A percentile compares a stretch with the other conserved stretches of the same genome.
phyloP scores from a whole-genome alignment of 2,888 invertebrate species.

The Sinopyrophorus schimmeli region DNA sequence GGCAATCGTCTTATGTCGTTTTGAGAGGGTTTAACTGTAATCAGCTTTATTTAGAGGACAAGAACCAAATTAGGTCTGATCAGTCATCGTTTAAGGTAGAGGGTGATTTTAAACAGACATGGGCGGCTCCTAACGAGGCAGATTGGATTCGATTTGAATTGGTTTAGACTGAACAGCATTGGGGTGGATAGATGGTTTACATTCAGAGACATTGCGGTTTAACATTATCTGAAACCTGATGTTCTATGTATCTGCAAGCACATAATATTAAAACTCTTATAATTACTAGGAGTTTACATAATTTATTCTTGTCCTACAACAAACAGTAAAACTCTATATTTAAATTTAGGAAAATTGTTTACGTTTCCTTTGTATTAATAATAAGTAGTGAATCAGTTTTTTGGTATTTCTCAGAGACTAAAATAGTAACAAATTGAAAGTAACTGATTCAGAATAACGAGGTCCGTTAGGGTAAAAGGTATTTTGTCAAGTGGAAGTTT shows the following conservation, averaged over 20 bases:
- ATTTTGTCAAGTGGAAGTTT: conserved; percentile 53
- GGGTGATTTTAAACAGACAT: conserved; percentile 52
- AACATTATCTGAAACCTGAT: conserved; percentile 28
- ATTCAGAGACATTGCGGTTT: conserved; percentile 35
- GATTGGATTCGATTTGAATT: conserved; percentile 55
- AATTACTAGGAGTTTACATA: neutral
- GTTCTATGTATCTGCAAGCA: conserved; percentile 23
- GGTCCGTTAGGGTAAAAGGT: conserved; percentile 46
- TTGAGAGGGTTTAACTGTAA: conserved; percentile 38
- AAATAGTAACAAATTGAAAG: conserved; percentile 45
- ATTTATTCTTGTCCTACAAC: neutral
- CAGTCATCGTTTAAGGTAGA: conserved; percentile 52
- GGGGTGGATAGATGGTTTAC: conserved; percentile 51
- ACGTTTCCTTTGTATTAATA: no score
- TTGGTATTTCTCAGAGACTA: no score
- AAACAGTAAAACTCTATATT: neutral
- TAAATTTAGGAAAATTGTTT: no score
- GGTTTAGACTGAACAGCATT: conserved; percentile 53
- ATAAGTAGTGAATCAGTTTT: no score
- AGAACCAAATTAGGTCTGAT: conserved; percentile 54
- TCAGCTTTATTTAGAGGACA: conserved; percentile 53
- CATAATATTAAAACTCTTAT: conserved; percentile 10
- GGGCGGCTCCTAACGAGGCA: conserved; percentile 53
- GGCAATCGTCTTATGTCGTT: conserved; percentile 19
- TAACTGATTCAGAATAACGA: conserved; percentile 54